phyloP scores from a whole-genome alignment of 2,888 invertebrate species.

The Acleris literana region DNA sequence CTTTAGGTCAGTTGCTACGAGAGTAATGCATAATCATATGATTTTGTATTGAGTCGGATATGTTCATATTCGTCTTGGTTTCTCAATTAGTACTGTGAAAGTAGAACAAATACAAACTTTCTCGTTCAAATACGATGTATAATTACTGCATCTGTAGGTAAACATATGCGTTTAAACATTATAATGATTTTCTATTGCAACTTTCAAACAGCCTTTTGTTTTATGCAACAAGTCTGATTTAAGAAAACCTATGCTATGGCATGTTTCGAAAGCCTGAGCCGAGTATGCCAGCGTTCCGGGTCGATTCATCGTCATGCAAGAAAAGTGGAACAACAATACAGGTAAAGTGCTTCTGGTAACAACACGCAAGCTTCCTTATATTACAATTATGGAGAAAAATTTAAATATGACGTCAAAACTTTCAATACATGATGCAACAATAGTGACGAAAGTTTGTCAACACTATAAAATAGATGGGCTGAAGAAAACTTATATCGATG shows the following conservation, averaged over 20 bases:
- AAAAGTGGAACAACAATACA: constrained; percentile 48
- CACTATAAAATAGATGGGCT: not conserved
- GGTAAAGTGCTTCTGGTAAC: constrained; percentile 45
- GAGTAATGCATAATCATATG: no score
- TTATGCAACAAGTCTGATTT: constrained; percentile 19
- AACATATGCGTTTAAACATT: no score
- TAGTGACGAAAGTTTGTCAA: not conserved
- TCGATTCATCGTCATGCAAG: constrained; percentile 55
- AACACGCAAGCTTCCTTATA: constrained; percentile 14
- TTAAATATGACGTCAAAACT: not conserved
- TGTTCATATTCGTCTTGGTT: no score
- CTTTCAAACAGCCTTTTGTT: not conserved
- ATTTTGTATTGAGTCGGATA: no score
- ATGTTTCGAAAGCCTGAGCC: not conserved
- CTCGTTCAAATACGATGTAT: no score
- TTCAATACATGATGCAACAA: not conserved
- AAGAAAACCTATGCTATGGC: constrained; percentile 9
- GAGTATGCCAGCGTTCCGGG: constrained; percentile 19
- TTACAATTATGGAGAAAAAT: not conserved
- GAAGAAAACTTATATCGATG: constrained; percentile 4
- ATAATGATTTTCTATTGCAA: no score
- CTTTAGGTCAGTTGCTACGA: no score
- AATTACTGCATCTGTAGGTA: no score
- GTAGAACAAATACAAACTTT: no score
- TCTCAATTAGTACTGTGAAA: no score